phyloP scores from a whole-genome alignment of 2,888 invertebrate genomes.

The Thecocarcelia acutangulata region DNA sequence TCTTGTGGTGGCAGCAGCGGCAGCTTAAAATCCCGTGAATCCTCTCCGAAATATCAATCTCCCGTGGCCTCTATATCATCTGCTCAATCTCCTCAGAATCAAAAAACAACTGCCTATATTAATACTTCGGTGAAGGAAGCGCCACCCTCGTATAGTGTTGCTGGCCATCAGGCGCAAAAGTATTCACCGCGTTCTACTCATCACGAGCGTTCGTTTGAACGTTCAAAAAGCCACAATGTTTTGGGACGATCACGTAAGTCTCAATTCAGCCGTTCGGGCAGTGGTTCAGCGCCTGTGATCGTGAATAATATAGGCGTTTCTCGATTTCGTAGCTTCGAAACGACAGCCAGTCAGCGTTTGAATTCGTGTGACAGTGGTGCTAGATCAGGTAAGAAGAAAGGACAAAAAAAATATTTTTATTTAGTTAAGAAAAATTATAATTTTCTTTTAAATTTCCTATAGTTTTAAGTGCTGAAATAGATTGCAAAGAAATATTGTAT shows the following conservation, averaged over 20 bases:
- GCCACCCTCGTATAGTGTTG: constrained; percentile 77
- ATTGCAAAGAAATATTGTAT: no score
- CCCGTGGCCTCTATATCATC: constrained; percentile 72
- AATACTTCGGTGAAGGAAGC: constrained; percentile 79
- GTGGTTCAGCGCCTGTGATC: constrained; percentile 62
- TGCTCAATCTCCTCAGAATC: constrained; percentile 66
- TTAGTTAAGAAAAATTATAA: no score
- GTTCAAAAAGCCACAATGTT: constrained; percentile 77
- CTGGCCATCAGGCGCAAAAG: constrained; percentile 58
- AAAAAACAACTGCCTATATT: constrained; percentile 78
- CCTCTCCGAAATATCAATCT: constrained; percentile 79
- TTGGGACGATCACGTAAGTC: constrained; percentile 82
- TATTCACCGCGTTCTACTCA: constrained; percentile 75
- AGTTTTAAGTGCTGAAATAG: no score
- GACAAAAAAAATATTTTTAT: no score
- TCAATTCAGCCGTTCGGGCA: constrained; percentile 82
- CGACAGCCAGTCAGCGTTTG: constrained; percentile 81
- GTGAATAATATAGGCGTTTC: constrained; percentile 81
- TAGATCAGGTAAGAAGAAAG: constrained; percentile 78
- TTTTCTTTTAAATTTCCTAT: no score
- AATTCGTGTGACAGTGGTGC: constrained; percentile 82
- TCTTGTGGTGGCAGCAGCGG: constrained; percentile 74
- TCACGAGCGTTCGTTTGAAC: constrained; percentile 76
- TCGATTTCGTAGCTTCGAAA: constrained; percentile 86
- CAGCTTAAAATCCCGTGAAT: constrained; percentile 78